Percentiles rank a stretch among this genome's conserved stretches.
phyloP scores from a whole-genome alignment of 2,888 invertebrate genomes.

The Thalpophila matura region DNA sequence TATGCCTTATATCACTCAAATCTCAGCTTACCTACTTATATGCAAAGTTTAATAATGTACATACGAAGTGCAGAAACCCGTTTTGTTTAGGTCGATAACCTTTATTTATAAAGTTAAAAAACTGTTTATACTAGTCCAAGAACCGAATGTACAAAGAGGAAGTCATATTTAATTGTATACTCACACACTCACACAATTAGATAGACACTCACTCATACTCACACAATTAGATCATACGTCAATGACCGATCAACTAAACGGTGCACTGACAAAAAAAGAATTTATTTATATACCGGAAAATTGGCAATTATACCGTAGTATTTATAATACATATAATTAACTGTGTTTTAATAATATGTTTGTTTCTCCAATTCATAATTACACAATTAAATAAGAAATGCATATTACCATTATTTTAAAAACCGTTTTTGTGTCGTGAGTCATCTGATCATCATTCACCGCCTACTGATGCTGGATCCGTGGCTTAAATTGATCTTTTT shows the following conservation, averaged over 20 bases:
- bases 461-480: too few relatives aligned
- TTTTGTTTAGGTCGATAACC: conserved; percentile 48
- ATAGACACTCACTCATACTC: too few relatives aligned
- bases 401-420: conserved; percentile 7
- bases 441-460: neutral
- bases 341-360: conserved; percentile 16
- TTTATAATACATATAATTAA: conserved; percentile 28
- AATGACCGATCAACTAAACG: conserved; percentile 48
- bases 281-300: conserved; percentile 31
- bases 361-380: conserved; percentile 6
- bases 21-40: conserved; percentile 6
- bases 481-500: too few relatives aligned
- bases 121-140: conserved; percentile 24
- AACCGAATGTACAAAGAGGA: conserved; percentile 23
- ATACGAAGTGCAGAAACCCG: conserved; percentile 37
- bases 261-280: conserved; percentile 27
- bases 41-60: conserved; percentile 15
- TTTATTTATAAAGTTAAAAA: conserved; percentile 27
- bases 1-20: conserved; percentile 36
- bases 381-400: too few relatives aligned
- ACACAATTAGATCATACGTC: conserved; percentile 25
- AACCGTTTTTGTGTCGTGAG: conserved; percentile 3
- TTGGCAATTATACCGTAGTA: conserved; percentile 18
- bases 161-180: too few relatives aligned
- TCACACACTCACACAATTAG: neutral